phyloP scores from a whole-genome alignment of 2,113 vertebrate genomes.

The Mugil cephalus region DNA sequence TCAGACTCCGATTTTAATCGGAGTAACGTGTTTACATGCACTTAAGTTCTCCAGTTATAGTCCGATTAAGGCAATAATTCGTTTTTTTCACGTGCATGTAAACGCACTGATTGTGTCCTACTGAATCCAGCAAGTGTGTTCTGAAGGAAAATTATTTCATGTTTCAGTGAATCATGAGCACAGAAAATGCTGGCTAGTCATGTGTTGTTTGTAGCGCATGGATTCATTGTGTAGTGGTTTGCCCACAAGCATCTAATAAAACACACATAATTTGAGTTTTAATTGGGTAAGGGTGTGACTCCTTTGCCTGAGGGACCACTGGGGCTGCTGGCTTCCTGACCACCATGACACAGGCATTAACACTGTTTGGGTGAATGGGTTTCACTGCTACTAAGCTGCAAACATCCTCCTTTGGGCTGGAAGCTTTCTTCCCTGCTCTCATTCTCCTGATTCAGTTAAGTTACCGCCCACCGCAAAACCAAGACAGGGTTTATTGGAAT shows the following conservation, averaged over 20 bases:
- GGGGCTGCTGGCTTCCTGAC: conserved; percentile 20
- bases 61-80: no score
- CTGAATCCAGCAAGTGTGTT: not conserved
- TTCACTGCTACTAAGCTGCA: not conserved
- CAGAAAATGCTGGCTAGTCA: not conserved
- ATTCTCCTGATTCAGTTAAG: not conserved
- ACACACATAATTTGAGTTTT: conserved; percentile 16
- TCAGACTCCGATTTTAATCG: no score
- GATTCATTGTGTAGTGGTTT: not conserved
- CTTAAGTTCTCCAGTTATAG: no score
- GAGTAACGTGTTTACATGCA: no score
- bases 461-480: not conserved
- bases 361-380: not conserved
- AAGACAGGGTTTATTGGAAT: not conserved
- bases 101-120: no score
- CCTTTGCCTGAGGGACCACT: not conserved
- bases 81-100: no score
- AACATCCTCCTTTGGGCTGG: not conserved
- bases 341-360: not conserved
- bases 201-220: not conserved
- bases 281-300: conserved; percentile 15
- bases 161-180: not conserved
- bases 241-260: not conserved
- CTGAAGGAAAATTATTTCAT: not conserved
- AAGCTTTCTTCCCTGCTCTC: not conserved